phyloP scores from a whole-genome alignment of 1,140 invertebrate species.

The Pseudobourletiella spinata region DNA sequence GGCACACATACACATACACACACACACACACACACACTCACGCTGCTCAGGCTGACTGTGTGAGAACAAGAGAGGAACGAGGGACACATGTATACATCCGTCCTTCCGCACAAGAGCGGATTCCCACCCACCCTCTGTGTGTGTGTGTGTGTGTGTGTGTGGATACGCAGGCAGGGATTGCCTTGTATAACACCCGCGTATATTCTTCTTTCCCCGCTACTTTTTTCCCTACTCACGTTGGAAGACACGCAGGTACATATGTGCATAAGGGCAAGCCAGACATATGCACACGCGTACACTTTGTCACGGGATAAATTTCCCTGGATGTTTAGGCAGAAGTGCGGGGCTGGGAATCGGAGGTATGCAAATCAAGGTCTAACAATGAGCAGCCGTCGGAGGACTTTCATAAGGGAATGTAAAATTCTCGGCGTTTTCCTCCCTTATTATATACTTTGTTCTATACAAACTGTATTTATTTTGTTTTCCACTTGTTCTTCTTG shows the following conservation, averaged over 20 bases:
- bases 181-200: too few relatives aligned
- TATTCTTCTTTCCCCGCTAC: too few relatives aligned
- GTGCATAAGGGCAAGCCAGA: too few relatives aligned
- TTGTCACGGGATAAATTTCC: neutral
- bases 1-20: too few relatives aligned
- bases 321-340: too few relatives aligned
- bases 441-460: neutral
- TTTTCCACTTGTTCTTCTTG: neutral
- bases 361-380: neutral
- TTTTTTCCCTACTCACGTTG: neutral
- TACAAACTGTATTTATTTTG: too few relatives aligned
- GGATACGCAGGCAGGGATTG: too few relatives aligned
- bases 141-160: neutral
- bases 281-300: too few relatives aligned
- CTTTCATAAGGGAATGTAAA: neutral
- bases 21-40: too few relatives aligned
- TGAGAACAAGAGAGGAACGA: too few relatives aligned
- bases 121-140: neutral
- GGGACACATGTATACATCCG: neutral
- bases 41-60: too few relatives aligned
- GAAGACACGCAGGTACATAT: neutral
- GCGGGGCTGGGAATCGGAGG: neutral
- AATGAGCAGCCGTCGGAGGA: neutral
- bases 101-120: neutral
- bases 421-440: neutral